Evolutionary conservation across 2,888 invertebrate genomes (phyloP).

Genomic region (Pandemis heparana): DNA sequence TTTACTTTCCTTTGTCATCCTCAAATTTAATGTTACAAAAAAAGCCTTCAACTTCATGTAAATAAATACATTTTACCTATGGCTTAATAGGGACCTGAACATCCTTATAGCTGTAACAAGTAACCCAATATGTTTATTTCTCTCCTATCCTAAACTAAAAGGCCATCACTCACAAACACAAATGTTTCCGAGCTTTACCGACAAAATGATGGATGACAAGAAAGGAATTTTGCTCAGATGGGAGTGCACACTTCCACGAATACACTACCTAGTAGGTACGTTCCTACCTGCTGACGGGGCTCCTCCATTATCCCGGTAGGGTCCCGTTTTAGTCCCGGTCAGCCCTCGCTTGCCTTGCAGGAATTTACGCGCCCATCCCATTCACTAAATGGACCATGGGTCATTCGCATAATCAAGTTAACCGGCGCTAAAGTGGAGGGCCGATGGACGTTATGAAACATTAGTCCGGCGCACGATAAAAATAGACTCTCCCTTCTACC

Average conservation of each 20-base stretch:
- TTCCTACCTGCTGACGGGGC: slow-evolving; percentile 33
- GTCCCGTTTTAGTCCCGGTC: slow-evolving; percentile 10
- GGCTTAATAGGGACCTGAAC: neutral
- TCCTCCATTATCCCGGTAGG: slow-evolving; percentile 11
- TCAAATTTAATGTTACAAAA: no score
- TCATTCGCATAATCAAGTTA: slow-evolving; percentile 41
- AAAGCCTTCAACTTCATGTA: no score
- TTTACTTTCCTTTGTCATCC: no score
- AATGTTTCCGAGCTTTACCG: slow-evolving; percentile 30
- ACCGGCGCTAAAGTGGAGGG: slow-evolving; percentile 39
- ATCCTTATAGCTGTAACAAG: slow-evolving; percentile 12
- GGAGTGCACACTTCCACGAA: slow-evolving; percentile 29
- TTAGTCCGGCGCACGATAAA: slow-evolving; percentile 21
- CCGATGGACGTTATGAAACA: slow-evolving; percentile 32
- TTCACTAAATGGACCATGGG: slow-evolving; percentile 35
- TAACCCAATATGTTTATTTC: slow-evolving; percentile 33
- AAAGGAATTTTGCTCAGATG: slow-evolving; percentile 29
- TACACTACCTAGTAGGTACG: slow-evolving; percentile 20
- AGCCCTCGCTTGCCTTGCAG: slow-evolving; percentile 28
- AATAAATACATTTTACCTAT: no score
- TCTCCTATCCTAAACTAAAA: slow-evolving; percentile 15
- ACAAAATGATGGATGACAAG: slow-evolving; percentile 40
- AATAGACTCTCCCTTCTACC: slow-evolving; percentile 6
- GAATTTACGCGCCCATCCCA: slow-evolving; percentile 40
- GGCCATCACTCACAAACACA: slow-evolving; percentile 34